Conservation (phyloP, 2,888 invertebrate genomes). For the Ceramica pisi region DNA sequence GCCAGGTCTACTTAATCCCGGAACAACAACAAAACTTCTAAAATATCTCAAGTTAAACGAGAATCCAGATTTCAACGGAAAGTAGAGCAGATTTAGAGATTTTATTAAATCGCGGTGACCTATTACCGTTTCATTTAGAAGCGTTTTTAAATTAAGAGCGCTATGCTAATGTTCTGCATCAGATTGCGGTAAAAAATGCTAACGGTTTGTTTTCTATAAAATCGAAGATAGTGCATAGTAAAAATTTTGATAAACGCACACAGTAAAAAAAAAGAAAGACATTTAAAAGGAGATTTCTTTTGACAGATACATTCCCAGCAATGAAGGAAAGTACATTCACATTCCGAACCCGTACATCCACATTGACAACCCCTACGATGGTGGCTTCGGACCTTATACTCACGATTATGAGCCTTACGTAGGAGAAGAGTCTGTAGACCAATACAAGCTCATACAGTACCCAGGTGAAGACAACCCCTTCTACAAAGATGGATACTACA, state of each 20-base stretch:
- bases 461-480: slow-evolving; percentile 83
- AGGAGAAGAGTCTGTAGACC: slow-evolving; percentile 85
- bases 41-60: slow-evolving; percentile 46
- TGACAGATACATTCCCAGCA: slow-evolving; percentile 85
- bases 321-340: slow-evolving; percentile 90
- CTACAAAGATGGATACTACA: slow-evolving; percentile 89
- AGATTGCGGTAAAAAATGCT: slow-evolving; percentile 27
- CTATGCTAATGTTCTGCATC: slow-evolving; percentile 23
- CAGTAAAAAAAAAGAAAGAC: slow-evolving; percentile 1
- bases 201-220: slow-evolving; percentile 31
- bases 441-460: slow-evolving; percentile 80
- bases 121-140: slow-evolving; percentile 34
- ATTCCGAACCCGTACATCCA: slow-evolving; percentile 90
- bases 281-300: slow-evolving; percentile 45
- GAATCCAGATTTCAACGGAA: slow-evolving; percentile 48
- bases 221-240: slow-evolving; percentile 14
- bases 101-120: slow-evolving; percentile 31
- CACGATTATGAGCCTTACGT: slow-evolving; percentile 88
- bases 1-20: slow-evolving; percentile 51
- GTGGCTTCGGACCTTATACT: slow-evolving; percentile 85
- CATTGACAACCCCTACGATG: slow-evolving; percentile 86
- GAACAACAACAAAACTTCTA: slow-evolving; percentile 53
- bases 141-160: slow-evolving; percentile 9
- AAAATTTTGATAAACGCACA: slow-evolving; percentile 17
- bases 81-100: slow-evolving; percentile 40